Conservation (phyloP, 2,888 invertebrate species). For the Agonopterix arenella region DNA sequence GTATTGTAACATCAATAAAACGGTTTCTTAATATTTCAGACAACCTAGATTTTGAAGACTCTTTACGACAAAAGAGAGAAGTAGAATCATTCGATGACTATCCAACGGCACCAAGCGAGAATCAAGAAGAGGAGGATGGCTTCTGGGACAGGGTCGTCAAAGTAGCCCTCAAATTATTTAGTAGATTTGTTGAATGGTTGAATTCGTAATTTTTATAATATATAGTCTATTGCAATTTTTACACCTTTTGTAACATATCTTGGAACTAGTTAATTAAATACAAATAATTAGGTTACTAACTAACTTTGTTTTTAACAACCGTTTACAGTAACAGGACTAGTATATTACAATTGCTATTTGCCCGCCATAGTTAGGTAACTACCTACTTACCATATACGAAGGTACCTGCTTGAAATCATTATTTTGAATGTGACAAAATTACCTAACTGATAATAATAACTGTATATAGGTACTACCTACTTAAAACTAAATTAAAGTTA, state of each 20-base stretch:
- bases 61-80: constrained; percentile 35
- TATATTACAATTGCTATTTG: not conserved
- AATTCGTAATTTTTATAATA: constrained; percentile 34
- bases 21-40: constrained; percentile 16
- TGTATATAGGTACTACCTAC: no score
- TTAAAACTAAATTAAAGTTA: no score
- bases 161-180: constrained; percentile 61
- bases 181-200: constrained; percentile 64
- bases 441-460: no score
- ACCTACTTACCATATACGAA: no score
- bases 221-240: not conserved
- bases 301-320: not conserved
- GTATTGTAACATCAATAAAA: no score
- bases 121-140: constrained; percentile 52
- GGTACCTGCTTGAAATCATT: no score
- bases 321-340: not conserved
- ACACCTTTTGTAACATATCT: not conserved
- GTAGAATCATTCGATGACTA: constrained; percentile 57
- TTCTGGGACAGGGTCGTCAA: constrained; percentile 67
- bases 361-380: no score
- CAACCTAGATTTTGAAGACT: constrained; percentile 17
- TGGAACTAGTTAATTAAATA: not conserved
- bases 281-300: not conserved
- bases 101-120: constrained; percentile 29
- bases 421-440: no score